Percentiles rank a stretch among this genome's conserved stretches.
phyloP scores from a whole-genome alignment of 2,113 vertebrate species.

The Hippocampus zosterae region DNA sequence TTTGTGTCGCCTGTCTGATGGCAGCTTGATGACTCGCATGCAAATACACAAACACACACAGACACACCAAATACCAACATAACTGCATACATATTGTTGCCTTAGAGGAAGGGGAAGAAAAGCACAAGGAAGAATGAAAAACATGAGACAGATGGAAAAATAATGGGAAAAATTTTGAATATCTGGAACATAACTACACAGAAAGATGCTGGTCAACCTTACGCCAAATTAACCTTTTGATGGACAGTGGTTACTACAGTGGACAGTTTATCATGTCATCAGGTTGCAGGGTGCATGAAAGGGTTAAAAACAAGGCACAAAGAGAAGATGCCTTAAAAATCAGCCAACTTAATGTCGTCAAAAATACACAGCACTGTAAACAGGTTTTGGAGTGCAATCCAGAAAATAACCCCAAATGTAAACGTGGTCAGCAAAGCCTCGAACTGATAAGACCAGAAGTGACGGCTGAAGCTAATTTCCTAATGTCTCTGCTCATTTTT shows the following conservation, averaged over 20 bases:
- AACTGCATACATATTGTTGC: conserved; percentile 45
- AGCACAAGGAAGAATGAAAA: conserved; percentile 19
- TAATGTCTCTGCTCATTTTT: neutral
- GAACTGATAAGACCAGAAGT: neutral
- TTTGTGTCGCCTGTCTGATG: conserved; percentile 38
- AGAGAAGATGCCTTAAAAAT: conserved; percentile 12
- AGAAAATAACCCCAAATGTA: neutral
- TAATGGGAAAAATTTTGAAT: conserved; percentile 6
- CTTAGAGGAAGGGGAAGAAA: conserved; percentile 17
- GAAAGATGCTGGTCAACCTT: neutral
- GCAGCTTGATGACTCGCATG: conserved; percentile 41
- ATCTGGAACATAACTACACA: conserved; percentile 10
- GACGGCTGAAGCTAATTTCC: neutral
- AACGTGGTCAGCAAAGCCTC: neutral
- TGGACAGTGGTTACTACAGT: neutral
- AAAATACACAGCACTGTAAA: conserved; percentile 3
- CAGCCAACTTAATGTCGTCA: neutral
- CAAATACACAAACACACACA: conserved; percentile 24
- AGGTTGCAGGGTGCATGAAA: too few species aligned
- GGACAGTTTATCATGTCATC: too few species aligned
- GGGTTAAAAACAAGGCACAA: conserved; percentile 9
- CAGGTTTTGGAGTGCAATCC: conserved; percentile 2
- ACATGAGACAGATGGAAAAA: neutral
- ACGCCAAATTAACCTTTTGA: conserved; percentile 8
- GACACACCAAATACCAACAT: conserved; percentile 14